phyloP scores from a whole-genome alignment of 2,797 vertebrate genomes.

The Pelodytes ibericus region DNA sequence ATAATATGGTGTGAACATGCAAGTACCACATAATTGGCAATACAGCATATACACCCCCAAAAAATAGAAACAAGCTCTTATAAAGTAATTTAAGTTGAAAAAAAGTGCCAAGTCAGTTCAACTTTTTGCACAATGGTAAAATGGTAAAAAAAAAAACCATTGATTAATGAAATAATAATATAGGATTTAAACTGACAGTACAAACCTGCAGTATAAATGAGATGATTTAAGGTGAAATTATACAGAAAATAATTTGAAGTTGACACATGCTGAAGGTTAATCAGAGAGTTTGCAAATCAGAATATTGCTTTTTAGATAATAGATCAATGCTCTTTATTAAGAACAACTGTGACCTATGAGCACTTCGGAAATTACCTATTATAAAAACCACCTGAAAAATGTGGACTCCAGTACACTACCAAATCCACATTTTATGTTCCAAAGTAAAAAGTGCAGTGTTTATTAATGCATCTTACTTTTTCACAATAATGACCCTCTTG shows the following conservation, averaged over 20 bases:
- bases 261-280: constrained; percentile 32
- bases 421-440: constrained; percentile 28
- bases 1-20: no score
- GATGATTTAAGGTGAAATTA: no score
- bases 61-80: no score
- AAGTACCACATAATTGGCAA: no score
- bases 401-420: constrained; percentile 25
- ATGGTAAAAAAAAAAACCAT: no score
- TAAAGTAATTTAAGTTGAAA: no score
- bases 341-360: constrained; percentile 1
- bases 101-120: no score
- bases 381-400: constrained; percentile 34
- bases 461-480: constrained; percentile 28
- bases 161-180: no score
- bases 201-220: no score
- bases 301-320: constrained; percentile 32
- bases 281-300: constrained; percentile 9
- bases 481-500: constrained; percentile 12
- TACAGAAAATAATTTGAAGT: constrained; percentile 4
- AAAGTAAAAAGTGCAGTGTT: constrained; percentile 24
- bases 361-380: constrained; percentile 10
- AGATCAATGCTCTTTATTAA: constrained; percentile 34
- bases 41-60: no score
- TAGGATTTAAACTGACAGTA: no score
- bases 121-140: no score